Evolutionary conservation across 1,140 invertebrate species (phyloP).

Genomic region (Tetraneura akinire): DNA sequence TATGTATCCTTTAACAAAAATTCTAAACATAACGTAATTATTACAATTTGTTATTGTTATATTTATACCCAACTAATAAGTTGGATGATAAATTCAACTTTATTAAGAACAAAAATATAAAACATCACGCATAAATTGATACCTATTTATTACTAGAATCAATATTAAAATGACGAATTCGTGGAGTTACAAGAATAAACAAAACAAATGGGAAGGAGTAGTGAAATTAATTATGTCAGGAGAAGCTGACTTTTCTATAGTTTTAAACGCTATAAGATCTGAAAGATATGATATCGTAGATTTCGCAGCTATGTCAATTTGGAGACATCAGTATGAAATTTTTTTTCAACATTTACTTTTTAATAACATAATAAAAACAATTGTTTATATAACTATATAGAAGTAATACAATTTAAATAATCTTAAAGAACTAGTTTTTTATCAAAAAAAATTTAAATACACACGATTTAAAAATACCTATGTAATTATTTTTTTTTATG

Average conservation of each 20-base stretch:
- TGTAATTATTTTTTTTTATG: no score
- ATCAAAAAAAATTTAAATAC: no score
- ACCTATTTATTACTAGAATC: background rate
- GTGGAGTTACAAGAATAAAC: conserved; percentile 11
- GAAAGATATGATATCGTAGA: conserved; percentile 16
- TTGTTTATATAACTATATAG: no score
- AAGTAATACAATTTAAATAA: no score
- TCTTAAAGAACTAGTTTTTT: no score
- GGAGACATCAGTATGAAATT: background rate
- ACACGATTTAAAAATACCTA: no score
- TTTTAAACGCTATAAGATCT: background rate
- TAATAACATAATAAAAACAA: no score
- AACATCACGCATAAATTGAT: no score
- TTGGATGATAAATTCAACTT: no score
- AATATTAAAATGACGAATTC: background rate
- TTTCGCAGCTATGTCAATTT: conserved; percentile 7
- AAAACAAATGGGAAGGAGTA: conserved; percentile 30
- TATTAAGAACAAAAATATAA: no score
- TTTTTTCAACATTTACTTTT: background rate
- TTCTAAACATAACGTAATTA: conserved; percentile 35
- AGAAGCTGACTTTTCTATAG: conserved; percentile 36
- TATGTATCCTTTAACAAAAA: conserved; percentile 23
- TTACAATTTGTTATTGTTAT: no score
- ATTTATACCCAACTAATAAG: no score
- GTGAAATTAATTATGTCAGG: background rate